Percentiles rank a stretch among this genome's conserved stretches.
phyloP scores from a whole-genome alignment of 2,888 invertebrate species.

The Cataglyphis altisquamis region DNA sequence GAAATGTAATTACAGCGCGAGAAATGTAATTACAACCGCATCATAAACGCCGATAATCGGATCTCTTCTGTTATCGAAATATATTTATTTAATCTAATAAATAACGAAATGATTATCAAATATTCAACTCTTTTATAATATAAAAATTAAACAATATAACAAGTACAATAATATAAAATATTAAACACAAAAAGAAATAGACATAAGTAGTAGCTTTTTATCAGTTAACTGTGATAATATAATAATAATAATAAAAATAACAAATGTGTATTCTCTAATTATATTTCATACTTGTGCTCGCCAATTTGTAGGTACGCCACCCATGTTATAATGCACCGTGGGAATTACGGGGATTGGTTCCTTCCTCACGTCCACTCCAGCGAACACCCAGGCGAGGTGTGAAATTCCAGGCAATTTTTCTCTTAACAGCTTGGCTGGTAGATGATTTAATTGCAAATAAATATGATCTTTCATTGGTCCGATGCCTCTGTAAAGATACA shows the following conservation, averaged over 20 bases:
- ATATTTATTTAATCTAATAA: background rate
- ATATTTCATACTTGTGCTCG: slow-evolving; percentile 91
- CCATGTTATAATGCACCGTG: slow-evolving; percentile 99
- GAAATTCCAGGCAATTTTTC: slow-evolving; percentile 96
- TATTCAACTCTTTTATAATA: background rate
- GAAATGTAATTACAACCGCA: no score
- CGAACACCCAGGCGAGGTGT: slow-evolving; percentile 99
- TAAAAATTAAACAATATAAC: background rate
- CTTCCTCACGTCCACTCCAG: slow-evolving; percentile 98
- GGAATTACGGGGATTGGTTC: slow-evolving; percentile 99
- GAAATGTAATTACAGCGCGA: background rate
- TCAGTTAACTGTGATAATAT: background rate
- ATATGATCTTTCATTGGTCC: slow-evolving; percentile 98
- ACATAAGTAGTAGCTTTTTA: background rate
- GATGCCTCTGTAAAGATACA: slow-evolving; percentile 90
- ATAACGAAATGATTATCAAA: background rate
- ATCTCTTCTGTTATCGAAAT: background rate
- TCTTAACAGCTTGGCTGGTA: slow-evolving; percentile 95
- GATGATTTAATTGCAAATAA: slow-evolving; percentile 96
- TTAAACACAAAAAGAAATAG: background rate
- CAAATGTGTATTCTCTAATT: background rate
- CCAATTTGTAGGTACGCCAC: slow-evolving; percentile 98
- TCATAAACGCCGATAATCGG: background rate
- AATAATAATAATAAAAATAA: background rate
- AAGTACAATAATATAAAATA: background rate